Evolutionary conservation across 2,888 invertebrate species (phyloP), one percentile per base, ranked within the genome.

Genomic region (Timema cristinae): DNA sequence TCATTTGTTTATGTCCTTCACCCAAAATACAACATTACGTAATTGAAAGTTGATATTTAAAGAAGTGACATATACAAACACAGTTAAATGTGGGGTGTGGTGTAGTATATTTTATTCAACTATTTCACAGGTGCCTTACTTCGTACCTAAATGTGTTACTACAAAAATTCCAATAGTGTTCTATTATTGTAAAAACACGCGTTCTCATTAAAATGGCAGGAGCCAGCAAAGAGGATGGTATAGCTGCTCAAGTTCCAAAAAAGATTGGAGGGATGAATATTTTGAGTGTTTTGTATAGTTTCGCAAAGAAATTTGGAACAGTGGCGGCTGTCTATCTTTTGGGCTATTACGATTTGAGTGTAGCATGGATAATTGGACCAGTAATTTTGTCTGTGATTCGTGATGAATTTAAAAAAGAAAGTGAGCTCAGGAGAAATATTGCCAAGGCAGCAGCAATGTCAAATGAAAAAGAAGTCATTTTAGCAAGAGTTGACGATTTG

Each of bases 321-420:
- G 90, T 92, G 49, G 92, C 92, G 48, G 84, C 88, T 9, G 90
- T 93, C 66, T 94, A 94, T 83, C 82, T 92, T 70, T 88, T 91
- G 68, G 94, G 94, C 2, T 94, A 93, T 79, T 90, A 93, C 90
- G 90, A 93, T 81, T 91, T 94, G 88, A 94, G 93, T 77, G 87
- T 92, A 63, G 95, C 93, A 67, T 97, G 97, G 97, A 86, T 97
- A 47, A 87, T 96, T 75, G 85, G 87, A 0, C 95, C 95, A 0
- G 86, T 96, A 49, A 86, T 94, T 48, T 83, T 95, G 70, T 89
- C 92, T 6, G 92, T 93, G 71, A 85, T 94, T 76, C 87, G 92
- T 68, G 91, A 93, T 78, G 92, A 94, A 81, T 90, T 90, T 86
- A 89, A 90, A 75, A 90, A 89, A 79, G 89, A 90, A 73, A 91